Evolutionary conservation across 2,888 invertebrate species (phyloP), one percentile per base, ranked within the genome.

Genomic region (Trichopria drosophilae): DNA sequence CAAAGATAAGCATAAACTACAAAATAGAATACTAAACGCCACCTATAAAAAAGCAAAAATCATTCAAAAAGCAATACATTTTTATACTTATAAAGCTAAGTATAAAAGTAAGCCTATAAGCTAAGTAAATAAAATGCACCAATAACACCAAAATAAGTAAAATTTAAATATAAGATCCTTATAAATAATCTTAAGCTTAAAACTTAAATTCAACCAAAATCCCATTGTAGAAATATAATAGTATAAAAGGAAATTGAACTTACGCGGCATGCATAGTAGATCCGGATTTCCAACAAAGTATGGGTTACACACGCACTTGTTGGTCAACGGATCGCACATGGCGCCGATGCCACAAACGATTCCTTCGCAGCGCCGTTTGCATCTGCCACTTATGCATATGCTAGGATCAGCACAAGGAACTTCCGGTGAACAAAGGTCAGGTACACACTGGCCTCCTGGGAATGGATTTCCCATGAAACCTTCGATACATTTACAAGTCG

Each of bases 211-310:
- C n/a, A n/a, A n/a, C n/a, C n/a, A n/a, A n/a, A n/a, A n/a, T n/a
- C n/a, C n/a, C n/a, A n/a, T n/a, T n/a, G 15, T 22, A 19, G 24
- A 26, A 22, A 39, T 26, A 9, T 24, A n/a, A n/a, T n/a, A n/a
- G n/a, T n/a, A 29, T 13, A 23, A 20, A 53, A 35, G 20, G 22
- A 24, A 18, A 20, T 18, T 2, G 12, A 28, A 85, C 88, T 87
- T 83, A 90, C 89, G 92, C 69, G 93, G 93, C 86, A 93, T 91
- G 68, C 93, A 93, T 40, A 93, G 81, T 19, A 92, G 78, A 69
- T 92, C 89, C 1, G 93, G 92, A 73, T 93, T 91, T 65, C 94
- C 94, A 57, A 90, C 83, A 71, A 93, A 93, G 69, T 88, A 88
- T 10, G 88, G 85, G 71, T 92, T 86, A 68, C 94, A 94, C 36